Evolutionary conservation across 2,797 vertebrate species (phyloP).

Genomic region (Sebastes elongatus): DNA sequence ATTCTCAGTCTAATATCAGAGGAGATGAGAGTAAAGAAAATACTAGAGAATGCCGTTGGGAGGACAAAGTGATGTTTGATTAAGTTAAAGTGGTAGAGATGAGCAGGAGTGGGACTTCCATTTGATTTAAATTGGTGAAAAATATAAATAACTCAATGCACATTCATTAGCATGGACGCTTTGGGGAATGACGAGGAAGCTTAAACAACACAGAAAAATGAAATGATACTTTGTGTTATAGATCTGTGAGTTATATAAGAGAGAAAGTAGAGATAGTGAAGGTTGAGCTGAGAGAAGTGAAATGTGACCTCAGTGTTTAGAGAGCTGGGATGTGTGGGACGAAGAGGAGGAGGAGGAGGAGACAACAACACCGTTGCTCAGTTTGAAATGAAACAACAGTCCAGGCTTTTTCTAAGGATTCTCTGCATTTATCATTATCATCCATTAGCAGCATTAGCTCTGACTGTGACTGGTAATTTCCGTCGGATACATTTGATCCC

Average conservation of each 20-base stretch:
- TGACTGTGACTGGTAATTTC: neutral
- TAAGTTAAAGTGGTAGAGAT: neutral
- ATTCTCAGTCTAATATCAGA: neutral
- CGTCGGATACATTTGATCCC: conserved; percentile 13
- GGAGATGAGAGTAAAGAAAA: neutral
- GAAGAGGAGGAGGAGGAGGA: conserved; percentile 2
- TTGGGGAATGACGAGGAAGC: neutral
- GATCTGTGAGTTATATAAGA: conserved; percentile 40
- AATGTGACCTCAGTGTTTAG: conserved; percentile 27
- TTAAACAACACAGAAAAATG: neutral
- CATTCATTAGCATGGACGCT: neutral
- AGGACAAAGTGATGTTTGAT: neutral
- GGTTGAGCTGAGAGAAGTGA: conserved; percentile 29
- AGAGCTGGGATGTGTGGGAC: conserved; percentile 31
- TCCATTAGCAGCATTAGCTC: neutral
- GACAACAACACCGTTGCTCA: neutral
- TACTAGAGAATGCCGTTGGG: neutral
- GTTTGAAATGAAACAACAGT: conserved; percentile 8
- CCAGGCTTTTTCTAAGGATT: neutral
- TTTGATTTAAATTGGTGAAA: neutral
- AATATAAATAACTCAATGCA: neutral
- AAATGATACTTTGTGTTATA: neutral
- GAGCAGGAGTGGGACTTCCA: neutral
- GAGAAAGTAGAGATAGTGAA: conserved; percentile 14
- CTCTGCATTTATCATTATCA: neutral